Evolutionary conservation across 2,797 vertebrate species (phyloP), one percentile per base, ranked within the genome.

Genomic region (Bovichtus variegatus): DNA sequence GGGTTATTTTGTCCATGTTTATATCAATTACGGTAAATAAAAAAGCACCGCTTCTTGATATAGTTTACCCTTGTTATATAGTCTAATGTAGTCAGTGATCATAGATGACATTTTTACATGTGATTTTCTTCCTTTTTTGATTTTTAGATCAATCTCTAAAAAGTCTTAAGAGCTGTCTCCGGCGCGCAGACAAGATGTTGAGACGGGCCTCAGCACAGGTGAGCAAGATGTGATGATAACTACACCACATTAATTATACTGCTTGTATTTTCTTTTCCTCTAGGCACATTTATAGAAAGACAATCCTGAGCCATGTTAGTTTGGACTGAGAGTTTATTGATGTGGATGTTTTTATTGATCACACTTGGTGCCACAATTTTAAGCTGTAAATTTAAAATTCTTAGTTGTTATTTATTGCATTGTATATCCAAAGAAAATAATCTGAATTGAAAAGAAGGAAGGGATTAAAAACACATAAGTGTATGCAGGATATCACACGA

Each of bases 151-250:
- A 8, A 10, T 63, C 12, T 2, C 4, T 4, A 6, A 18, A 9
- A 62, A 9, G 34, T 63, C 46, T 12, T 21, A 11, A 31, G 49
- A 66, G 40, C 21, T 25, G 31, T 58, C 18, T 6, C 2, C 11
- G 46, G 34, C 19, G 9, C 34, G 47, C 49, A 58, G 36, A 80
- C 27, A 90, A 81, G 50, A 96, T 96, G 95, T 86, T 95, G 25
- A 90, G 93, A 87, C 93, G 60, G 13, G 87, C 84, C 9, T 91
- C 94, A 40, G 62, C 80, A 9, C 93, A 94, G 94, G 95, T 96
- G 79, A 81, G 77, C 3, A 72, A 38, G 2, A 23, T 9, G 0
- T 0, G 0, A 49, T n/a, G n/a, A 23, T 49, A 49, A 23, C 9
- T 41, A 5, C 7, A 9, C 1, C 31, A 34, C 6, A 34, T 34